Conservation (phyloP, 2,888 invertebrate genomes). For the Pheosia gnoma region DNA sequence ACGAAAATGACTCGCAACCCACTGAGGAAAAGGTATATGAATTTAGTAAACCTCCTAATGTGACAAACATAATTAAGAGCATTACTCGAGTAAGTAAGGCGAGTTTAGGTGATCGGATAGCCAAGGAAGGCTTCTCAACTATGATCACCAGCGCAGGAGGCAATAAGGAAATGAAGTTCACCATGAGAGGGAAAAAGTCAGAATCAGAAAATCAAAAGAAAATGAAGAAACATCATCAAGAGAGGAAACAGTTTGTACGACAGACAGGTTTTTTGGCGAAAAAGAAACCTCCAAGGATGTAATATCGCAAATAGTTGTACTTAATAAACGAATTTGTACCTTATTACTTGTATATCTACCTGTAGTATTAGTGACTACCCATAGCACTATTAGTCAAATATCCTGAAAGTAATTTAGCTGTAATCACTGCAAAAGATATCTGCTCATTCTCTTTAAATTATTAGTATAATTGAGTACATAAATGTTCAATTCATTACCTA, state of each 20-base stretch:
- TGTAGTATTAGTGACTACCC: too few relatives aligned
- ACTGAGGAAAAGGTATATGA: slow-evolving; percentile 54
- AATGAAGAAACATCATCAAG: slow-evolving; percentile 87
- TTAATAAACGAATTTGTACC: slow-evolving; percentile 17
- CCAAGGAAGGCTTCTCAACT: slow-evolving; percentile 81
- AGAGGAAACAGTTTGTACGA: slow-evolving; percentile 86
- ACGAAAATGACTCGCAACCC: slow-evolving; percentile 52
- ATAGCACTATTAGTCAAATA: too few relatives aligned
- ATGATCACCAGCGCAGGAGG: slow-evolving; percentile 85
- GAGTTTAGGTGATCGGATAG: slow-evolving; percentile 89
- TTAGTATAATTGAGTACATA: too few relatives aligned
- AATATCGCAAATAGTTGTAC: slow-evolving; percentile 1
- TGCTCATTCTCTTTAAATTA: too few relatives aligned
- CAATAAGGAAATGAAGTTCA: slow-evolving; percentile 92
- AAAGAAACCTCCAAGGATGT: slow-evolving; percentile 53
- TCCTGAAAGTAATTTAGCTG: too few relatives aligned
- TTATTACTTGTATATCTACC: too few relatives aligned
- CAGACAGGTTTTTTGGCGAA: slow-evolving; percentile 71
- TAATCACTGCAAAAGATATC: too few relatives aligned
- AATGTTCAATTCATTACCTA: too few relatives aligned
- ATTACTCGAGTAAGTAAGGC: slow-evolving; percentile 83
- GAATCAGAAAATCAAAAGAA: slow-evolving; percentile 83
- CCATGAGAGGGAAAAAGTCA: slow-evolving; percentile 82
- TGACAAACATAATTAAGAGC: slow-evolving; percentile 74
- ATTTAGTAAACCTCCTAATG: slow-evolving; percentile 80